Evolutionary conservation across 2,888 invertebrate species (phyloP).

Genomic region (Athrips mouffetella): DNA sequence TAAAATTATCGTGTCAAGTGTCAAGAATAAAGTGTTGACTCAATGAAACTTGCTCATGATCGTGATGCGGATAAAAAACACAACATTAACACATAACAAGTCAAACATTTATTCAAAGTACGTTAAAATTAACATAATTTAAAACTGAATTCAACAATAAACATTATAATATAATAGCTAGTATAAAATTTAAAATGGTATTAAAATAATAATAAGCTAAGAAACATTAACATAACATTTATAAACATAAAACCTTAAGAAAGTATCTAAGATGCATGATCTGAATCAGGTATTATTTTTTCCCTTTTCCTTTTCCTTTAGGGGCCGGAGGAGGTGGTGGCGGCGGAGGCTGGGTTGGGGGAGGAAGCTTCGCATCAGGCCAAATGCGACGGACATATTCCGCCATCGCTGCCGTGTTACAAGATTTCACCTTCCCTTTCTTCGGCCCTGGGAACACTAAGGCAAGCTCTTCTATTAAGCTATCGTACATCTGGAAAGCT

Average conservation of each 20-base stretch:
- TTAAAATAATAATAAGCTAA: neutral
- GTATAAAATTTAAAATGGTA: neutral
- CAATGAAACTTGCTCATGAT: no score
- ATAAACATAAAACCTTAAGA: no score
- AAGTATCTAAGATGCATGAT: no score
- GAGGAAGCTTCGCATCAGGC: constrained; percentile 22
- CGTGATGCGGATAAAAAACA: no score
- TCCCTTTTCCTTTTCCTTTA: neutral
- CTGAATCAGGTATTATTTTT: no score
- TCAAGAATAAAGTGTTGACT: no score
- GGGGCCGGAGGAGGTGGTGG: neutral
- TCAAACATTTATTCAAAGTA: no score
- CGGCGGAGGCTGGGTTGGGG: constrained; percentile 18
- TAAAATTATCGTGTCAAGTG: no score
- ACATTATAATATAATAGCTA: neutral
- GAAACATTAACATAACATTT: neutral
- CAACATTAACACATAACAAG: no score
- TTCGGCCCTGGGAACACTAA: constrained; percentile 10
- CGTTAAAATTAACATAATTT: no score
- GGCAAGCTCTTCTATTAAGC: constrained; percentile 21
- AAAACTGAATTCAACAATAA: neutral
- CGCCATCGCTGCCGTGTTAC: neutral
- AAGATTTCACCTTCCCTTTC: neutral
- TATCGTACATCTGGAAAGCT: constrained; percentile 30
- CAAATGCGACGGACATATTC: constrained; percentile 17